Evolutionary conservation across 2,797 vertebrate species (phyloP).

Genomic region (Zenarchopterus dispar): DNA sequence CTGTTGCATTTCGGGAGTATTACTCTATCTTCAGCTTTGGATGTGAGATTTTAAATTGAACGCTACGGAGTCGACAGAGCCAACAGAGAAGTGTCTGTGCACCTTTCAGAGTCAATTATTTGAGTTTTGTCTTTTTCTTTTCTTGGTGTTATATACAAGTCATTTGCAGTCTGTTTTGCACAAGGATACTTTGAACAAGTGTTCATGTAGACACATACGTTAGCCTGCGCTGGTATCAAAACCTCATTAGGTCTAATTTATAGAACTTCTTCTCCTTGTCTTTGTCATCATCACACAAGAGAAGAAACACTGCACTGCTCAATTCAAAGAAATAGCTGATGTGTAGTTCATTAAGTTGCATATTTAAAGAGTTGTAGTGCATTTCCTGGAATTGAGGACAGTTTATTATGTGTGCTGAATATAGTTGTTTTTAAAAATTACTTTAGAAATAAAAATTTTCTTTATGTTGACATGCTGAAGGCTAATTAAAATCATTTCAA

Average conservation of each 20-base stretch:
- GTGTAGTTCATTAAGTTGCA: conserved; percentile 11
- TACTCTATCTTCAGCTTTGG: not conserved
- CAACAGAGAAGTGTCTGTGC: not conserved
- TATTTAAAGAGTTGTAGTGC: not conserved
- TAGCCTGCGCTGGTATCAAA: conserved; percentile 28
- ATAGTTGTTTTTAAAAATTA: too few relatives aligned
- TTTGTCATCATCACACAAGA: conserved; percentile 18
- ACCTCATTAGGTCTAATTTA: conserved; percentile 46
- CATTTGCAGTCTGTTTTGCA: conserved; percentile 1
- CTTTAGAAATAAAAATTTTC: too few relatives aligned
- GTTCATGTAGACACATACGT: conserved; percentile 1
- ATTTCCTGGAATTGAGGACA: not conserved
- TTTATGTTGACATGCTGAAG: not conserved
- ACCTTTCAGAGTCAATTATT: too few relatives aligned
- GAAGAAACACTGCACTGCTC: conserved; percentile 9
- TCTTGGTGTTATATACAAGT: not conserved
- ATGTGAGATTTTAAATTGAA: not conserved
- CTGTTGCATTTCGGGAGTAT: not conserved
- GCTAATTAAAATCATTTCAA: not conserved
- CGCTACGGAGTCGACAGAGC: not conserved
- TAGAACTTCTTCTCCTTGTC: conserved; percentile 5
- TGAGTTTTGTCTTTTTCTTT: not conserved
- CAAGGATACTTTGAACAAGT: conserved; percentile 8
- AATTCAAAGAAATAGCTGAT: conserved; percentile 25
- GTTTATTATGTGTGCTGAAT: not conserved